phyloP scores from a whole-genome alignment of 2,113 vertebrate species.

The Hippocampus comes region DNA sequence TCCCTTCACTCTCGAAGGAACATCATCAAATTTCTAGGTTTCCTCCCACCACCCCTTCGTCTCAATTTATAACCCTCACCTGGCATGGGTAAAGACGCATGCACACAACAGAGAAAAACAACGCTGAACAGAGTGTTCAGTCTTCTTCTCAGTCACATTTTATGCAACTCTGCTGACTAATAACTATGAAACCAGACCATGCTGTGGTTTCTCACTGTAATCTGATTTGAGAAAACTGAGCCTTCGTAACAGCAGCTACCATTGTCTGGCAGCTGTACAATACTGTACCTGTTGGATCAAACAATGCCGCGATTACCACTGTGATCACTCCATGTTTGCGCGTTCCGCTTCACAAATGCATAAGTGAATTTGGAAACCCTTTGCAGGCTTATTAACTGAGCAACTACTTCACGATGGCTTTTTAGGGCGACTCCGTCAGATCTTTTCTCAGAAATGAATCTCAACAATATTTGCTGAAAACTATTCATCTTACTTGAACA shows the following conservation, averaged over 20 bases:
- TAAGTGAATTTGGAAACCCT: conserved; percentile 33
- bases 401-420: conserved; percentile 14
- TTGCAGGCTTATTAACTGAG: conserved; percentile 35
- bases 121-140: conserved; percentile 29
- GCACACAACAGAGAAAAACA: conserved; percentile 30
- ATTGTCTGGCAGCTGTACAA: conserved; percentile 15
- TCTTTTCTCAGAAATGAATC: neutral
- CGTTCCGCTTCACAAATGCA: conserved; percentile 23
- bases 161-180: conserved; percentile 28
- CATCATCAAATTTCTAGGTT: conserved; percentile 64
- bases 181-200: conserved; percentile 45
- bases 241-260: conserved; percentile 10
- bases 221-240: conserved; percentile 21
- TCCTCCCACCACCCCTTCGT: conserved; percentile 38
- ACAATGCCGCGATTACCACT: conserved; percentile 10
- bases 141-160: conserved; percentile 30
- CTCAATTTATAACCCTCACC: conserved; percentile 26
- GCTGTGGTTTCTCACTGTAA: conserved; percentile 35
- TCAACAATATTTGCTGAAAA: too few species aligned
- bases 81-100: conserved; percentile 39
- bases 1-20: conserved; percentile 42
- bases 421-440: neutral
- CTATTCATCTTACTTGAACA: too few species aligned
- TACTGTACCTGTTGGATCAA: conserved; percentile 19
- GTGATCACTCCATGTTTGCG: neutral